Evolutionary conservation across 2,797 vertebrate genomes (phyloP).

Genomic region (Craterocephalus amniculus): DNA sequence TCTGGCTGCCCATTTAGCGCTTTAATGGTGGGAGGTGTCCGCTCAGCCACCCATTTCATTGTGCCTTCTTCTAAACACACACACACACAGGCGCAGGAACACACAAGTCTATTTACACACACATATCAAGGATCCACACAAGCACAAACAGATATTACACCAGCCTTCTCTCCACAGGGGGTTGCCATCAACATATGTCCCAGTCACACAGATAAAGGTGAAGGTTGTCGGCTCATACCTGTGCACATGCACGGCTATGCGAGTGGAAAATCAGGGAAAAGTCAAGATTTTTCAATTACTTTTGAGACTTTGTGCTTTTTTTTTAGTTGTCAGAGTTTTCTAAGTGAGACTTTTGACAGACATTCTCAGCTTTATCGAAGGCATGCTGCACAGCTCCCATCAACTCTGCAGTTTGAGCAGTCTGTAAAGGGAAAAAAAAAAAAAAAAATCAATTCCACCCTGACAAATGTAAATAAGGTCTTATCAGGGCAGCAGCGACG

Average conservation of each 20-base stretch:
- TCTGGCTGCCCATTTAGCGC: constrained; percentile 79
- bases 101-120: constrained; percentile 6
- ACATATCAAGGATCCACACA: constrained; percentile 38
- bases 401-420: constrained; percentile 70
- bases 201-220: constrained; percentile 69
- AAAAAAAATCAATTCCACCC: constrained; percentile 80
- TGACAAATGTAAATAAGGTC: constrained; percentile 84
- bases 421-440: constrained; percentile 79
- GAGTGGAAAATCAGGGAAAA: not conserved
- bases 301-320: not conserved
- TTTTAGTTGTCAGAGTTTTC: constrained; percentile 38
- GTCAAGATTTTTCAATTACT: constrained; percentile 5
- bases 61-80: constrained; percentile 45
- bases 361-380: constrained; percentile 42
- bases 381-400: constrained; percentile 45
- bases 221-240: constrained; percentile 21
- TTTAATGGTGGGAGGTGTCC: constrained; percentile 78
- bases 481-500: constrained; percentile 73
- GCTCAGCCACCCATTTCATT: constrained; percentile 85
- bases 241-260: constrained; percentile 1
- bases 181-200: constrained; percentile 70
- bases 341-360: constrained; percentile 61
- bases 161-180: constrained; percentile 62
- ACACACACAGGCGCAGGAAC: constrained; percentile 25
- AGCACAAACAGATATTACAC: constrained; percentile 47